A percentile compares a stretch with the other conserved stretches of the same genome.
Conservation (phyloP, 2,888 invertebrate species). For the Alsophila aescularia region DNA sequence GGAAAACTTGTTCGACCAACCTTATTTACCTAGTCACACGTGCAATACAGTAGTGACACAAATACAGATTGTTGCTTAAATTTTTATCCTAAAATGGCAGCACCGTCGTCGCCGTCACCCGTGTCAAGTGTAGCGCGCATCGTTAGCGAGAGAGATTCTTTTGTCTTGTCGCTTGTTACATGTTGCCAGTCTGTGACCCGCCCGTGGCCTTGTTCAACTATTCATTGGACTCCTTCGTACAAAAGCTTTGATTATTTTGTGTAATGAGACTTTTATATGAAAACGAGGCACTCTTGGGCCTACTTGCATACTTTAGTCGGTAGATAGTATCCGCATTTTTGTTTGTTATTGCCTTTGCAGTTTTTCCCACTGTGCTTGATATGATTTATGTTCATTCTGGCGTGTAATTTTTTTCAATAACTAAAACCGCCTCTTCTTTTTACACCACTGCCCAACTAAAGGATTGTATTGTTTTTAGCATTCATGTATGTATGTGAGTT, state of each 20-base stretch:
- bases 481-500: no score
- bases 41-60: conserved; percentile 31
- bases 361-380: no score
- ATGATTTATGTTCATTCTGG: no score
- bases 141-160: conserved; percentile 72
- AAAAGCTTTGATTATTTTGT: conserved; percentile 18
- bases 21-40: conserved; percentile 7
- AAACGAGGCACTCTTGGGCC: neutral
- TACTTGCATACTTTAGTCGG: neutral
- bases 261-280: conserved; percentile 4
- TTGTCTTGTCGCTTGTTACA: conserved; percentile 71
- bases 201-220: conserved; percentile 66
- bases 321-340: no score
- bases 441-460: no score
- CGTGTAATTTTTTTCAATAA: no score
- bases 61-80: conserved; percentile 42
- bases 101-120: conserved; percentile 35
- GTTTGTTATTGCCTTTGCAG: no score
- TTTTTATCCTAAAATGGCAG: conserved; percentile 43
- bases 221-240: conserved; percentile 59
- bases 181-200: conserved; percentile 55
- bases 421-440: no score
- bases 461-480: no score
- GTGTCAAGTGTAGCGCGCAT: conserved; percentile 64
- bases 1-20: neutral